A percentile compares a stretch with the other conserved stretches of the same genome.
Evolutionary conservation across 2,888 invertebrate genomes (phyloP).

Genomic region (Mallateleia sp.): DNA sequence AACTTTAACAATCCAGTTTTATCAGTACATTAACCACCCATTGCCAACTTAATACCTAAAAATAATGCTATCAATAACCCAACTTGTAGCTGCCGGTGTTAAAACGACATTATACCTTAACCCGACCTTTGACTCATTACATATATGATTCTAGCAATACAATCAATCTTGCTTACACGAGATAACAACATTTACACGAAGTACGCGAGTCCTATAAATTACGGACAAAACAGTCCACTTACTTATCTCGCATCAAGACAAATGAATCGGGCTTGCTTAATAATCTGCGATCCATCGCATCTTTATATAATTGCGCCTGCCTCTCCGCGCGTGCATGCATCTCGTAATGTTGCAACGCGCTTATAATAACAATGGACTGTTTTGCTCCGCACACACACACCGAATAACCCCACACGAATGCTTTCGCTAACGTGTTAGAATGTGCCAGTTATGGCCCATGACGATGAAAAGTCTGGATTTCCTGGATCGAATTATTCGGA

Average conservation of each 20-base stretch:
- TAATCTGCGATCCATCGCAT: slow-evolving; percentile 64
- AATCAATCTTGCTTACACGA: slow-evolving; percentile 45
- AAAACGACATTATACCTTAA: slow-evolving; percentile 30
- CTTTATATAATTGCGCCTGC: slow-evolving; percentile 65
- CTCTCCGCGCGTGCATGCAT: slow-evolving; percentile 53
- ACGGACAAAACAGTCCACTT: slow-evolving; percentile 57
- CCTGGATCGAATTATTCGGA: slow-evolving; percentile 40
- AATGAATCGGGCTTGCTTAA: slow-evolving; percentile 70
- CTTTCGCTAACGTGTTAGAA: slow-evolving; percentile 47
- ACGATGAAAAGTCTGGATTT: slow-evolving; percentile 45
- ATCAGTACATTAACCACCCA: too few relatives aligned
- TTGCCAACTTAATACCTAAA: too few relatives aligned
- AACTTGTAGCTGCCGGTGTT: too few relatives aligned
- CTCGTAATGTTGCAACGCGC: slow-evolving; percentile 62
- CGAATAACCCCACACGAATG: slow-evolving; percentile 17
- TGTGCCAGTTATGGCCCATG: slow-evolving; percentile 20
- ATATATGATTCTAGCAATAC: slow-evolving; percentile 22
- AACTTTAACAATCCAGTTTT: too few relatives aligned
- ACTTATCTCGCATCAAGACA: slow-evolving; percentile 69
- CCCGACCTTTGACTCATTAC: slow-evolving; percentile 58
- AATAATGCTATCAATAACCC: too few relatives aligned
- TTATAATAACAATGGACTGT: slow-evolving; percentile 63
- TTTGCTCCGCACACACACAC: slow-evolving; percentile 36
- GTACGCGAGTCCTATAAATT: slow-evolving; percentile 48
- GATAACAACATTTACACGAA: slow-evolving; percentile 32